Base-by-base conservation (phyloP, 2,797 vertebrate species). In the Enteromius radiatus region DNA sequence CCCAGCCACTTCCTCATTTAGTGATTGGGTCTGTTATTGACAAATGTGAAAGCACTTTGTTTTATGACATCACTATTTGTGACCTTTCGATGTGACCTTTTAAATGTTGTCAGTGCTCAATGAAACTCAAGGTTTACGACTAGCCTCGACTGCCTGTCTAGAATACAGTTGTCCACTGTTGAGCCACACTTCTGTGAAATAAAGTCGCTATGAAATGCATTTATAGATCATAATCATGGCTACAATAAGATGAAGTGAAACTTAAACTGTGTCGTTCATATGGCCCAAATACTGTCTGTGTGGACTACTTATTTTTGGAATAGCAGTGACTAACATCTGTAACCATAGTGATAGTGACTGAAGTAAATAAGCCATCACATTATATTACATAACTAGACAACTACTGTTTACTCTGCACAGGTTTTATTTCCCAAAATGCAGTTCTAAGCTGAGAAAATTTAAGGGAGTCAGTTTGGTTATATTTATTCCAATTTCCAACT, bases 1-100 rank as follows among this genome's bases (percentile, higher is more conserved):
- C 33, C 77, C 14, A 63, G 31, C 1, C 31, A 49, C 15, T 54
- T 52, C 43, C 80, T 81, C 41, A 4, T 71, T 59, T 33, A 80
- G 28, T 52, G 56, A 81, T 23, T 36, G 68, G 56, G 64, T n/a
- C 56, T 21, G 21, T 49, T 81, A 33, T 64, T 68, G 47, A 68
- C 64, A 26, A 54, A 45, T 31, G 41, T 33, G 75, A 45, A 77
- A 68, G 63, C 64, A 68, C 64, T 68, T 75, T 65, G 28, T 41
- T 56, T 56, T 23, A 77, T 77, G 36, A 43, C 64, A 56, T 83
- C n/a, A 33, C 64, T 77, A 45, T 26, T 5, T 31, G 49, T 54
- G 73, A 83, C 63, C 49, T 31, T 76, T 61, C 31, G 21, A 78
- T 49, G 26, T 65, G 76, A 78, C 76, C 76, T 78, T 78, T 65